Evolutionary conservation across 2,113 vertebrate species (phyloP), one percentile per base, ranked within the genome.

Genomic region (Vicugna pacos): DNA sequence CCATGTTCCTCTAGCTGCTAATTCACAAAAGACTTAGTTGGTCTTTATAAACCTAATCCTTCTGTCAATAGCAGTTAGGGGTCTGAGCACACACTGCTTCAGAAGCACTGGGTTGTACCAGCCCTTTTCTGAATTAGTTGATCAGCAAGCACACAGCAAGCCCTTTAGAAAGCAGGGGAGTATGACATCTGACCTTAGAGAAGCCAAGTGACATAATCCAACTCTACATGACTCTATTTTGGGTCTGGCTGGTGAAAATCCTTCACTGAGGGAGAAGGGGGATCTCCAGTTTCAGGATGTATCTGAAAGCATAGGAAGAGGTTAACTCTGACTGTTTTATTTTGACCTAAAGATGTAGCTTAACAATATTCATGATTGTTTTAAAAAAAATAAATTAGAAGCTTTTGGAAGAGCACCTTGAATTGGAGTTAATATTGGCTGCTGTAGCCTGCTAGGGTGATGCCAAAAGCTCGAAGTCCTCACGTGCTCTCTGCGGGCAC

Each of bases 181-280:
- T 95, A 83, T 81, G 87, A 93, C 87, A 88, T 70, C 20, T 62
- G 96, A 97, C 96, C 85, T 89, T 60, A 54, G 77, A 86, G 60
- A 97, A 93, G 79, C 54, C 73, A 76, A 92, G 80, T 84, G 96
- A 97, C 89, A 95, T 92, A 92, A 97, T 91, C 69, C 30, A 77
- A 54, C 30, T 48, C 32, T 88, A 54, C 32, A 90, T 13, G 26
- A 95, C 80, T 97, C 76, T 93, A 73, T 94, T 89, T 89, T 42
- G 79, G 46, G 8, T 92, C 52, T 95, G 67, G 86, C 67, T 80
- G 86, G 87, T 65, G 69, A 93, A 93, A 97, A 95, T 72, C 46
- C 83, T 28, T 77, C 75, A 8, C 7, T 48, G 67, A 75, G 60
- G 70, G 42, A 89, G 92, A 83, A 77, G 86, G 67, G 38, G 42